Conservation (phyloP, 2,888 invertebrate genomes). For the Tachina grossa region DNA sequence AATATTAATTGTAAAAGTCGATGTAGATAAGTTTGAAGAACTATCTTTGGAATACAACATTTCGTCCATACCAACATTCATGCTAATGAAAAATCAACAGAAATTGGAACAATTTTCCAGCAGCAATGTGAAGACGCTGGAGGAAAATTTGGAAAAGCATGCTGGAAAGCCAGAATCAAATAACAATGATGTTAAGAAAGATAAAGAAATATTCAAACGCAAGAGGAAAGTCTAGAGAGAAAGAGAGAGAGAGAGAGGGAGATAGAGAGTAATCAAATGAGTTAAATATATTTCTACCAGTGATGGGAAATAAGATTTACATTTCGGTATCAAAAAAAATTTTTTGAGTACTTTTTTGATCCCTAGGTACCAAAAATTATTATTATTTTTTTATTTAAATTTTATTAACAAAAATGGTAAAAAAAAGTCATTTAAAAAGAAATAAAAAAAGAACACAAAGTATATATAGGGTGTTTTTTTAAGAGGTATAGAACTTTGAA, state of each 20-base stretch:
- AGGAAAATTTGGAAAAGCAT: slow-evolving; percentile 85
- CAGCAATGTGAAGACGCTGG: slow-evolving; percentile 90
- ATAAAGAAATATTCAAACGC: not conserved
- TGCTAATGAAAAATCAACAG: slow-evolving; percentile 89
- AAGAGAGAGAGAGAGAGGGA: no score
- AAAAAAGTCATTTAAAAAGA: no score
- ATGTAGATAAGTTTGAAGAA: slow-evolving; percentile 94
- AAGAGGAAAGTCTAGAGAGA: not conserved
- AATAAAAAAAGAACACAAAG: no score
- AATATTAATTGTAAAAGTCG: slow-evolving; percentile 86
- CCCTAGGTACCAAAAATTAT: no score
- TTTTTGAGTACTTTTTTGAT: no score
- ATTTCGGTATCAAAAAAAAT: no score
- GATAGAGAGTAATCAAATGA: slow-evolving; percentile 11
- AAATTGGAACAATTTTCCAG: slow-evolving; percentile 89
- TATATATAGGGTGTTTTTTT: no score
- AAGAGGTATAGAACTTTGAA: no score
- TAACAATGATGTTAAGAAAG: not conserved
- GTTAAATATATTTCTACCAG: not conserved
- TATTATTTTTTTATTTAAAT: no score
- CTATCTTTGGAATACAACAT: slow-evolving; percentile 90
- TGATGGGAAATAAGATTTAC: no score
- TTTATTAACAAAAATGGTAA: no score
- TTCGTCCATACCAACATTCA: slow-evolving; percentile 94
- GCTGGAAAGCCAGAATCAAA: slow-evolving; percentile 74